Percentiles rank a stretch among this genome's conserved stretches.
Evolutionary conservation across 1,140 invertebrate species (phyloP).

Genomic region (Harpegnathos saltator): DNA sequence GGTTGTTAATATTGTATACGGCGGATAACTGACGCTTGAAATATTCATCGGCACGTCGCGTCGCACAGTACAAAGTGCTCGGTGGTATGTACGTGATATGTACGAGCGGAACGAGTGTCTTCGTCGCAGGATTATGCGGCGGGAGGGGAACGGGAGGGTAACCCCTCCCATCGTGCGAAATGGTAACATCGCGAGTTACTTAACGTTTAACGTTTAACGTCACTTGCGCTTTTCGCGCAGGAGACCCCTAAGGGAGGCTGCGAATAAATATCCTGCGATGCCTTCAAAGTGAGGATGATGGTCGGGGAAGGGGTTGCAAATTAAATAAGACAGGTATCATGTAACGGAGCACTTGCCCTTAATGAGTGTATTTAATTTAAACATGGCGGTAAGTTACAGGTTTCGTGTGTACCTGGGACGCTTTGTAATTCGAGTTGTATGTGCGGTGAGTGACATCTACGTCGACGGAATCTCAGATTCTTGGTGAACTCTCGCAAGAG

Average conservation of each 20-base stretch:
- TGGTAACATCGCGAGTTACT: slow-evolving; percentile 29
- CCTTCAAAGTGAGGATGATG: neutral
- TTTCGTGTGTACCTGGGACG: no score
- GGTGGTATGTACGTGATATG: neutral
- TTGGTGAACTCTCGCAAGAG: neutral
- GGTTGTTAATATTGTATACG: slow-evolving; percentile 29
- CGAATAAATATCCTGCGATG: slow-evolving; percentile 26
- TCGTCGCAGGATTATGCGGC: slow-evolving; percentile 25
- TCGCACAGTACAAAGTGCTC: slow-evolving; percentile 45
- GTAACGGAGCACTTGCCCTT: neutral
- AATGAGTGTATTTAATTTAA: neutral
- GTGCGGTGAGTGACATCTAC: no score
- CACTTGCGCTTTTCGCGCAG: neutral
- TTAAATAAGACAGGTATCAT: slow-evolving; percentile 5
- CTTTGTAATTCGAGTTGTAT: no score
- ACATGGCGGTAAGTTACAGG: neutral
- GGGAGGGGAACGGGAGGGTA: no score
- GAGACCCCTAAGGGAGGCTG: neutral
- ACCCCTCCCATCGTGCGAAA: no score
- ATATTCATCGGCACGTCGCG: slow-evolving; percentile 50
- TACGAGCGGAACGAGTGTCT: slow-evolving; percentile 14
- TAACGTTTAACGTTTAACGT: slow-evolving; percentile 19
- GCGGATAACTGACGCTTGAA: slow-evolving; percentile 48
- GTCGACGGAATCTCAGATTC: neutral
- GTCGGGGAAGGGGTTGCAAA: neutral